Percentiles rank a stretch among this genome's conserved stretches.
Conservation (phyloP, 1,140 invertebrate species). For the Drosophila arizonae region DNA sequence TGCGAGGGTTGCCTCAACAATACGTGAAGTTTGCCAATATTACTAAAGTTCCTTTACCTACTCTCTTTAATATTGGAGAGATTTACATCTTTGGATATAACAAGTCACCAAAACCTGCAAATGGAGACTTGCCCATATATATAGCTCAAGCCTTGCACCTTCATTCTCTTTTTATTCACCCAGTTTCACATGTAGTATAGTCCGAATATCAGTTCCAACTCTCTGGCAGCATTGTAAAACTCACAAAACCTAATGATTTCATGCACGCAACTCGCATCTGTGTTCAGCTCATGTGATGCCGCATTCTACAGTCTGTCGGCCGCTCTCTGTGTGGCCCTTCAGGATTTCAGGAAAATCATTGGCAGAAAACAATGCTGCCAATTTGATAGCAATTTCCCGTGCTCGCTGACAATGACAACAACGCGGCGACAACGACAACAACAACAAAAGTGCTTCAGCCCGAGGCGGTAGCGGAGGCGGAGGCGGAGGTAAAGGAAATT, state of each 20-base stretch:
- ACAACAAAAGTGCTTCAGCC: constrained; percentile 60
- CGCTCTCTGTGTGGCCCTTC: neutral
- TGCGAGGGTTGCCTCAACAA: constrained; percentile 14
- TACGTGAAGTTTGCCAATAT: neutral
- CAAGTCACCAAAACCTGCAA: too few species aligned
- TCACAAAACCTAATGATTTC: constrained; percentile 30
- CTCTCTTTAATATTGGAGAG: too few species aligned
- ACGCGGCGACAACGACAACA: constrained; percentile 15
- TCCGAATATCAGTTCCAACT: neutral
- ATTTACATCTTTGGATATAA: too few species aligned
- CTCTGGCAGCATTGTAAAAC: constrained; percentile 16
- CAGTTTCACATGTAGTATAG: neutral
- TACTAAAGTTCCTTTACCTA: neutral
- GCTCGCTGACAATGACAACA: constrained; percentile 29
- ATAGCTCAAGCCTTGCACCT: too few species aligned
- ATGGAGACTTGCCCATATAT: too few species aligned
- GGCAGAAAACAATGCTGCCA: constrained; percentile 76
- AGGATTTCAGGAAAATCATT: constrained; percentile 37
- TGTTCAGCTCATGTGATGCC: constrained; percentile 16
- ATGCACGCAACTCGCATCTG: constrained; percentile 26
- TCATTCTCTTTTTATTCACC: too few species aligned
- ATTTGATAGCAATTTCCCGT: constrained; percentile 69
- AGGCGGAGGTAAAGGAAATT: constrained; percentile 67
- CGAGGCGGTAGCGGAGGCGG: constrained; percentile 33
- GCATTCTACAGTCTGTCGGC: constrained; percentile 10